Base-by-base conservation (phyloP, 1,140 invertebrate species). In the Pectinophora gossypiella region DNA sequence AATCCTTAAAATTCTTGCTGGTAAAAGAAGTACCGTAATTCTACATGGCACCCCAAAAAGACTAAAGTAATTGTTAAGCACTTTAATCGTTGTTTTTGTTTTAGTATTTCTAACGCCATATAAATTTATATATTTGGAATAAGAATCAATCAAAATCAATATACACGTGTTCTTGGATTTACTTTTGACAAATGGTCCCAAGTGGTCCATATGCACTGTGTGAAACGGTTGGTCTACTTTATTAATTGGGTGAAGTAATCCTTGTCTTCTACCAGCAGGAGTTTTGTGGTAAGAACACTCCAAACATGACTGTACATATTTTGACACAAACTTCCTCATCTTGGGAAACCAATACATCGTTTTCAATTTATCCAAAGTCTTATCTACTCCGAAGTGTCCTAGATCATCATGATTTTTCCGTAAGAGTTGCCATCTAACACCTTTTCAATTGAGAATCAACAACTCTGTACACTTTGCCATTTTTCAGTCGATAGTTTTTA, bases 101-200 rank as follows among this genome's bases (percentile, higher is more conserved):
- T 47, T 47, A 2, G 45, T 47, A 16, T 47, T 47, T 47, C 13
- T 47, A 16, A 47, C 45, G 5, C 21, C 45, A 32, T 47, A 47
- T 16, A 32, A 19, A 19, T 23, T 27, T 27, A 47, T 47, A 16
- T 49, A 70, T 40, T 64, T 72, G 4, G 65, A 61, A 50, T 72
- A 73, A 0, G 52, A 54, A 49, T 76, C 70, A 10, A 72, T 43
- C 0, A 73, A 50, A 4, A 63, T 54, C 0, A 76, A 50, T 22
- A 82, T 51, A 49, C 76, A 54, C 21, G 36, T 56, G 42, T 71
- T 62, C 20, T 43, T 45, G 32, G 44, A 48, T 22, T 51, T 45
- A 9, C 19, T 54, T 27, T 43, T 48, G 1, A 51, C 56, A 21
- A 62, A 48, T 0, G 60, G 56, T 3, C 60, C 60, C 15, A 59